phyloP scores from a whole-genome alignment of 2,888 invertebrate species.

The Drosophila dives region DNA sequence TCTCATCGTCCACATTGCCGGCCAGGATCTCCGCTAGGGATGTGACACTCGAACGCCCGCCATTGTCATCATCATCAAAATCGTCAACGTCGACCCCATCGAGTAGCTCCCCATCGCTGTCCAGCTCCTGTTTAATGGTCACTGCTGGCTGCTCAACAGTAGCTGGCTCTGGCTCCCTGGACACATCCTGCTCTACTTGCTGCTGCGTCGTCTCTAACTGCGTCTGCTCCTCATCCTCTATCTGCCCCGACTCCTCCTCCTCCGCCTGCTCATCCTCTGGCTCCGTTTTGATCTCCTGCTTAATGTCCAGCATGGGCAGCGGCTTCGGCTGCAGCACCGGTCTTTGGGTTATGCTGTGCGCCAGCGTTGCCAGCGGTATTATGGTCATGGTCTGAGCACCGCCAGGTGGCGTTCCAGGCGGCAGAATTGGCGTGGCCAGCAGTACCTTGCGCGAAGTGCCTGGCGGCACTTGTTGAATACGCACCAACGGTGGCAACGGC shows the following conservation, averaged over 20 bases:
- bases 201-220: neutral
- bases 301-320: conserved; percentile 70
- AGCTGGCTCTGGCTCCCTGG: neutral
- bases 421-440: conserved; percentile 79
- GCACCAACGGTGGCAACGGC: conserved; percentile 56
- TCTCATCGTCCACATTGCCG: conserved; percentile 67
- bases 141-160: conserved; percentile 16
- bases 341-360: conserved; percentile 69
- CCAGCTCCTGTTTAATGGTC: conserved; percentile 53
- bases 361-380: conserved; percentile 75
- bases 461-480: conserved; percentile 55
- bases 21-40: conserved; percentile 66
- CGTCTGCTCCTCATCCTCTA: conserved; percentile 1
- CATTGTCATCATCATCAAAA: conserved; percentile 59
- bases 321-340: conserved; percentile 24
- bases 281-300: conserved; percentile 77
- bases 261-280: conserved; percentile 69
- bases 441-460: conserved; percentile 78
- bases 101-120: conserved; percentile 47
- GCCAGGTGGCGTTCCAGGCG: conserved; percentile 49
- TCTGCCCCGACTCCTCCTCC: conserved; percentile 10
- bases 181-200: conserved; percentile 4
- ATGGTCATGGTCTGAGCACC: conserved; percentile 80
- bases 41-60: conserved; percentile 68
- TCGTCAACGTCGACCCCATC: conserved; percentile 33